phyloP scores from a whole-genome alignment of 1,140 invertebrate species.

The Pseudachorutes palmiensis region DNA sequence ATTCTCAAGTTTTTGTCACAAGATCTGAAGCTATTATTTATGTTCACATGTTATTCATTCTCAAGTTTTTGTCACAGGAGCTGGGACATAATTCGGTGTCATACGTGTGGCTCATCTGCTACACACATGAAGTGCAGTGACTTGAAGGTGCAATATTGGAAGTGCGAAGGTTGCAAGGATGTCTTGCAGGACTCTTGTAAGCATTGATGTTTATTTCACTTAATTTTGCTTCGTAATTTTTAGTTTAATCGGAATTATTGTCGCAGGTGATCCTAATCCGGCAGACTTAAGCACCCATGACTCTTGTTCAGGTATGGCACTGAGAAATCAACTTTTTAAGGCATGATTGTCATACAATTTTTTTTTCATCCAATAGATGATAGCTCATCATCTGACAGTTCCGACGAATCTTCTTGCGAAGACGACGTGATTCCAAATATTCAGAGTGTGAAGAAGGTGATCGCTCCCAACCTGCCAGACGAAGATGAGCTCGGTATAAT shows the following conservation, averaged over 20 bases:
- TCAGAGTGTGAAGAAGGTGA: background rate
- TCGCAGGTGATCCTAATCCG: background rate
- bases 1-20: too few relatives aligned
- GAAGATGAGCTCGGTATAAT: too few relatives aligned
- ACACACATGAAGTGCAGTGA: slow-evolving; percentile 48
- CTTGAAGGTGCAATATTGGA: slow-evolving; percentile 13
- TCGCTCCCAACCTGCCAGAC: too few relatives aligned
- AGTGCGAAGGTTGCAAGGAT: slow-evolving; percentile 10
- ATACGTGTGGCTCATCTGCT: slow-evolving; percentile 51
- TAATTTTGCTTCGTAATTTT: background rate
- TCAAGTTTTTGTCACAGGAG: slow-evolving; percentile 29
- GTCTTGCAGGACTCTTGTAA: slow-evolving; percentile 8
- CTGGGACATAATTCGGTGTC: slow-evolving; percentile 52
- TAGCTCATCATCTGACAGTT: background rate
- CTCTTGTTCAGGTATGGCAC: background rate
- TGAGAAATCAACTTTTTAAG: background rate
- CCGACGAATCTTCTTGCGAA: background rate
- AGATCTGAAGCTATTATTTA: slow-evolving; percentile 21
- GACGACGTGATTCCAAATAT: background rate
- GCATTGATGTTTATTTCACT: slow-evolving; percentile 1
- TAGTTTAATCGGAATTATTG: background rate
- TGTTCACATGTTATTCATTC: slow-evolving; percentile 19
- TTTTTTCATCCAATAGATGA: background rate
- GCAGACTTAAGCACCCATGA: background rate
- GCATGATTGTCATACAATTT: background rate